These are phyloP conservation scores for Lerista edwardsae DNA, from an alignment of 2,797 vertebrate genomes.

Conservation along the genomic window DNA sequence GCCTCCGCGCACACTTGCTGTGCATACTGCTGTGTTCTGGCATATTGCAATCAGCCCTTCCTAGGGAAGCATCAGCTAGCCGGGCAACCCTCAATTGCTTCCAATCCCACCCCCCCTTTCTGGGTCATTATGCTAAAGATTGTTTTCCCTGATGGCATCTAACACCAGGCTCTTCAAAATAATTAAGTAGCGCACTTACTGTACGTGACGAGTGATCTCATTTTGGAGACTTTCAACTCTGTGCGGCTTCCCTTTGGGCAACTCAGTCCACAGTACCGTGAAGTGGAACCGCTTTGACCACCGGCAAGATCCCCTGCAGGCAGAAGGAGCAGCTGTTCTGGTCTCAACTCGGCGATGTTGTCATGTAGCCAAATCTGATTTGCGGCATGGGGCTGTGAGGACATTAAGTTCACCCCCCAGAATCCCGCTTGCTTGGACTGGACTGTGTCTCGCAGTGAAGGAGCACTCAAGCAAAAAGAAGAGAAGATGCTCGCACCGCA, in stretches of 20 bases:
- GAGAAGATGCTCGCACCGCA: too few relatives aligned
- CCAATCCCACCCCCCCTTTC: slow-evolving; percentile 17
- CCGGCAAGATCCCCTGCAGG: neutral
- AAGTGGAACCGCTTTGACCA: neutral
- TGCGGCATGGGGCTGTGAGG: neutral
- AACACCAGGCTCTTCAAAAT: slow-evolving; percentile 7
- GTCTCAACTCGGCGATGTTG: neutral
- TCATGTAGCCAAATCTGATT: neutral
- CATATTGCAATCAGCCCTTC: neutral
- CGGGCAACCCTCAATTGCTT: neutral
- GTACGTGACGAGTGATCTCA: slow-evolving; percentile 11
- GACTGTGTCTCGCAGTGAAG: neutral
- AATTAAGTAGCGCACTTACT: slow-evolving; percentile 2
- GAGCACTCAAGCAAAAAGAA: neutral
- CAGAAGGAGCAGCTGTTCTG: too few relatives aligned
- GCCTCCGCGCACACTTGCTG: neutral
- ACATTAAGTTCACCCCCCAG: neutral
- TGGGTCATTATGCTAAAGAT: slow-evolving; percentile 41
- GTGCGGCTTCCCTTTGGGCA: neutral
- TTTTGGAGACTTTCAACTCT: neutral
- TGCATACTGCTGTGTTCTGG: accelerated
- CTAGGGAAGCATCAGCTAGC: neutral
- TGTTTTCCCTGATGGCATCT: slow-evolving; percentile 20
- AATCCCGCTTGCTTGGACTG: neutral
- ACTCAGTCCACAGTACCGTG: neutral